Evolutionary conservation across 2,797 vertebrate species (phyloP), one percentile per base, ranked within the genome.

Genomic region (Anguilla anguilla): DNA sequence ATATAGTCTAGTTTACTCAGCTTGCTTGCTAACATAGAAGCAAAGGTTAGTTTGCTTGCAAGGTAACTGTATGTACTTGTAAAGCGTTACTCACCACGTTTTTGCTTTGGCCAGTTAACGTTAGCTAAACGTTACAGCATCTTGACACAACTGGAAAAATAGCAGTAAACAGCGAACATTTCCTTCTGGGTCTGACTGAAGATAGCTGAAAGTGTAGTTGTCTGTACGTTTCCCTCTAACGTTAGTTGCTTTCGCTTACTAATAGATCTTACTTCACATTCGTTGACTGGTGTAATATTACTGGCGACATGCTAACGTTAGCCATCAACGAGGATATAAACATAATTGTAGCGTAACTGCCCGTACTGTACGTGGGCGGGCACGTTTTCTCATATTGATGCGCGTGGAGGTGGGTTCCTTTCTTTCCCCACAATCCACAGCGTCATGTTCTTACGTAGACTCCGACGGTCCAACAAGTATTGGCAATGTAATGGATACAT

Each of bases 401-500:
- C 43, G 35, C 35, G 74, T 46, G 31, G 74, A 79, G 69, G 35
- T 39, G 74, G 74, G 74, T 79, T 79, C 74, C 74, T 46, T 43
- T 46, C 19, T 79, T 25, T 19, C 15, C 74, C 74, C 74, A 46
- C 43, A 46, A 79, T 22, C 43, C 74, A 79, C 35, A 79, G 74
- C 74, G 74, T 79, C 74, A 79, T 79, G 64, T 39, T 74, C 10
- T 79, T 43, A 79, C 74, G 74, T 19, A 79, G 39, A 43, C 74
- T 79, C 74, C 11, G 28, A 74, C 22, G 28, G 28, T 74, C 69
- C 69, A 35, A 35, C 69, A 46, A 46, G 35, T 46, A 2, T 28
- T 46, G 39, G 35, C 6, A 79, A 22, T 79, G 39, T 35, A 43
- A 43, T 22, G 39, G 19, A 22, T 79, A 46, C 17, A 25, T 22